Evolutionary conservation across 1,140 invertebrate genomes (phyloP), one percentile per base, ranked within the genome.

Genomic region (Rhyzopertha dominica): DNA sequence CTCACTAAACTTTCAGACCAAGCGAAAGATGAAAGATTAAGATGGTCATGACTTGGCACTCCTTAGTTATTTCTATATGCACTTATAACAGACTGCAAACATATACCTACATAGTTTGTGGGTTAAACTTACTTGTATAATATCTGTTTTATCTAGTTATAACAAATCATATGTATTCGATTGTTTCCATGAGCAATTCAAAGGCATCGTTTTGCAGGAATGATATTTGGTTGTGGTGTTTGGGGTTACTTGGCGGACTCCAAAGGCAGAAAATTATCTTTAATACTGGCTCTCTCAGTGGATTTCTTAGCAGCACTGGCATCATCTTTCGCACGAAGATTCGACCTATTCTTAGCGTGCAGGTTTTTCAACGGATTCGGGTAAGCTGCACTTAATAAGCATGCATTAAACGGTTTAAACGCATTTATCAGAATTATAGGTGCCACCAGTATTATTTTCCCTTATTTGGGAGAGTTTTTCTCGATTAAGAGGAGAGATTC

Each of bases 181-280:
- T n/a, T n/a, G n/a, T n/a, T n/a, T n/a, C n/a, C n/a, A n/a, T n/a
- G n/a, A n/a, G n/a, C n/a, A n/a, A n/a, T n/a, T n/a, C n/a, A n/a
- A n/a, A n/a, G n/a, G n/a, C n/a, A n/a, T n/a, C 12, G 17, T 14
- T 49, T 41, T 47, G 7, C 52, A 80, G 81, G 81, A 3, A 82
- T 84, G 80, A 76, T 82, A 62, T 70, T 81, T 22, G 80, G 80
- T 5, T 80, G 79, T 0, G 78, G 78, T 58, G 67, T 82, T 43
- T 82, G 80, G 80, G 80, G 80, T 5, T 75, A 74, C 13, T 56
- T 82, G 46, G 79, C 79, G 0, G 80, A 84, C 56, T 70, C 71
- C 0, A 59, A 72, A 9, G 81, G 81, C 1, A 67, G 81, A 5
- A 69, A 75, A 54, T 64, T 73, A 22, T 72, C 78, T 17, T 73